Percentiles rank a stretch among this genome's conserved stretches.
These are phyloP conservation scores for Musca domestica DNA, from an alignment of 1,140 invertebrate genomes.

Conservation along the genomic window DNA sequence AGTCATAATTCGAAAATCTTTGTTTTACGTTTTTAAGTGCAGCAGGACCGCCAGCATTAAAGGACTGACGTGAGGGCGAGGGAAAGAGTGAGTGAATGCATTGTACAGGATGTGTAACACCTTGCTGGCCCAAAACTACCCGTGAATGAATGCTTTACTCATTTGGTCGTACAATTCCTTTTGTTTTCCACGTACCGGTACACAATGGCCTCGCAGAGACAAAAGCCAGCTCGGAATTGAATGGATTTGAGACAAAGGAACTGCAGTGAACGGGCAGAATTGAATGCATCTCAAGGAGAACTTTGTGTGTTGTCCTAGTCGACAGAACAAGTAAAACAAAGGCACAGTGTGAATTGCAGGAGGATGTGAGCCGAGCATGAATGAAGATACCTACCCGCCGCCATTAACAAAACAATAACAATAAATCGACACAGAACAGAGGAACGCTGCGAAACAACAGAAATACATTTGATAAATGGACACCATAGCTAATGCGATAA, in stretches of 20 bases:
- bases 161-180: not conserved
- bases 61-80: not conserved
- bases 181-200: slow-evolving; percentile 5
- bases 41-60: not conserved
- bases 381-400: slow-evolving; percentile 7
- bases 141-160: slow-evolving; percentile 13
- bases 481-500: slow-evolving; percentile 20
- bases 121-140: slow-evolving; percentile 4
- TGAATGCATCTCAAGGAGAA: slow-evolving; percentile 15
- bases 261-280: not conserved
- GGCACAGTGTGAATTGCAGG: slow-evolving; percentile 10
- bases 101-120: slow-evolving; percentile 18
- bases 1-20: slow-evolving; percentile 19
- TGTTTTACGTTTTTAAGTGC: not conserved
- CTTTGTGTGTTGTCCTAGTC: too few relatives aligned
- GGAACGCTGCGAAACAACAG: not conserved
- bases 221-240: not conserved
- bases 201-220: not conserved
- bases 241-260: not conserved
- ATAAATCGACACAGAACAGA: not conserved
- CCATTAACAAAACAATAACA: slow-evolving; percentile 20
- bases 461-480: slow-evolving; percentile 19
- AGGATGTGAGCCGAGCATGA: not conserved
- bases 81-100: not conserved
- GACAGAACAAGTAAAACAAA: slow-evolving; percentile 14